Evolutionary conservation across 1,140 invertebrate genomes (phyloP).

Genomic region (Melanaphis sacchari): DNA sequence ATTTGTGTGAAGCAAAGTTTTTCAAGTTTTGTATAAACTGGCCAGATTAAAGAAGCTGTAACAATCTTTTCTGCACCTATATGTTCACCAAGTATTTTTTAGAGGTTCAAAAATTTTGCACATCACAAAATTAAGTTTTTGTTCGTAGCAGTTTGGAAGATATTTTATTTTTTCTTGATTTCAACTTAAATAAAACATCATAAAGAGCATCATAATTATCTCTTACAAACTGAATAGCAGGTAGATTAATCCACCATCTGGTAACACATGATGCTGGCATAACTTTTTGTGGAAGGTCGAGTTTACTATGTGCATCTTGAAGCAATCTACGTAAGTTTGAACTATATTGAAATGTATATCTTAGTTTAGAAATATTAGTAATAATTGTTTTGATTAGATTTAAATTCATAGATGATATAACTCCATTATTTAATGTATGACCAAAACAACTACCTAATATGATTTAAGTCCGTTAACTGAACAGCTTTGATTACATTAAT

Average conservation of each 20-base stretch:
- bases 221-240: not conserved
- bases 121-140: not conserved
- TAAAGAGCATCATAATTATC: not conserved
- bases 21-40: not conserved
- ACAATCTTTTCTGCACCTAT: not conserved
- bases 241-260: not conserved
- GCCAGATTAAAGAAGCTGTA: not conserved
- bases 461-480: not conserved
- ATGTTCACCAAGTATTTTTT: not conserved
- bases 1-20: too few relatives aligned
- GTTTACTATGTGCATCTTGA: not conserved
- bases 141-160: not conserved
- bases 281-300: not conserved
- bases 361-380: not conserved
- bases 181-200: conserved; percentile 8
- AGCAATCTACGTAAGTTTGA: not conserved
- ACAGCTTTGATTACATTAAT: conserved; percentile 14
- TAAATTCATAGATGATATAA: not conserved
- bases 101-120: not conserved
- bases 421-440: conserved; percentile 1
- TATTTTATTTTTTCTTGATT: not conserved
- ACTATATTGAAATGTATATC: not conserved
- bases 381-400: not conserved
- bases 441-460: conserved; percentile 31
- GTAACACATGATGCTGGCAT: not conserved